Evolutionary conservation across 35 echinoderm and acorn worm genomes (phyloP).

Genomic region (Apostichopus californicus): DNA sequence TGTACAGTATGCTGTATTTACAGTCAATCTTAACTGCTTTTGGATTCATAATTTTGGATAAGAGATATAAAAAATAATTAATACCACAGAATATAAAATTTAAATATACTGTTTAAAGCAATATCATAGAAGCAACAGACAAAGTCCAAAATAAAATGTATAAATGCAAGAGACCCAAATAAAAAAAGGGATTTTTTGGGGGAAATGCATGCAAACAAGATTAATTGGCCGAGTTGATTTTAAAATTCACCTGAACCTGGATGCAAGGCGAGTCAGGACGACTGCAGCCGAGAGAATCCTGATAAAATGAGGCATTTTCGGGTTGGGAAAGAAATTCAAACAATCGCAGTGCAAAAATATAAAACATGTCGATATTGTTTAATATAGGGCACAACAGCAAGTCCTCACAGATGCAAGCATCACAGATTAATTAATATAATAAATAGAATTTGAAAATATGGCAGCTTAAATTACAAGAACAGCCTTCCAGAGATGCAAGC

Average conservation of each 20-base stretch:
- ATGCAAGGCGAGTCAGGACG: constrained; percentile 39
- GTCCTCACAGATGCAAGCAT: not conserved
- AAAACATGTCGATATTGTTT: not conserved
- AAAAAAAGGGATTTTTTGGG: accelerated
- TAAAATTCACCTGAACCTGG: not conserved
- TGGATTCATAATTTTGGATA: no score
- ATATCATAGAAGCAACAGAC: no score
- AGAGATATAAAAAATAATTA: no score
- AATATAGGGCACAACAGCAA: not conserved
- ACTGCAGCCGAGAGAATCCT: constrained; percentile 55
- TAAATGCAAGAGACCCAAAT: no score
- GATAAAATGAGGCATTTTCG: constrained; percentile 7
- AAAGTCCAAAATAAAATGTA: no score
- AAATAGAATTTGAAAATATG: no score
- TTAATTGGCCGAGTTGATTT: not conserved
- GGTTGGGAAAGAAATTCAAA: constrained; percentile 3
- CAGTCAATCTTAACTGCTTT: no score
- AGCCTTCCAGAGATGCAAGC: no score
- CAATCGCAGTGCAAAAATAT: not conserved
- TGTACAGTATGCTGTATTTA: no score
- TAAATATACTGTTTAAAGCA: no score
- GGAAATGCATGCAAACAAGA: not conserved
- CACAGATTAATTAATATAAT: not conserved
- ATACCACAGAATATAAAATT: no score
- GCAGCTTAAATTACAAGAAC: no score